A percentile compares a stretch with the other conserved stretches of the same genome.
These are phyloP conservation scores for Furcula furcula DNA, from an alignment of 2,888 invertebrate species.

Conservation along the genomic window DNA sequence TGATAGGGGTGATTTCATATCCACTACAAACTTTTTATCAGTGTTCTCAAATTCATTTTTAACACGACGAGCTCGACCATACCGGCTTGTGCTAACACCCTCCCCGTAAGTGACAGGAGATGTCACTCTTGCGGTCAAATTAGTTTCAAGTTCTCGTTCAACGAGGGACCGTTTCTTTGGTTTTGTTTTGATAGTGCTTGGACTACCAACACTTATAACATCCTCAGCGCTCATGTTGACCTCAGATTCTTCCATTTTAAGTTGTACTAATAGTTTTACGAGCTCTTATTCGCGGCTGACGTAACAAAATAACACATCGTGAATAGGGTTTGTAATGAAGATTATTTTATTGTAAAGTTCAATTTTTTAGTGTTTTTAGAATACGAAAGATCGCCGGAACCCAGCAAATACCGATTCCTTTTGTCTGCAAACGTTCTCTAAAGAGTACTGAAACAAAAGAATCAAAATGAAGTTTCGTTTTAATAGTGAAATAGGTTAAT, in stretches of 20 bases:
- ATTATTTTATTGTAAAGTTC: slow-evolving; percentile 29
- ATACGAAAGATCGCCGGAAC: slow-evolving; percentile 32
- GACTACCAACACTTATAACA: slow-evolving; percentile 35
- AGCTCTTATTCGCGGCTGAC: slow-evolving; percentile 34
- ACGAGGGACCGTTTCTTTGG: slow-evolving; percentile 68
- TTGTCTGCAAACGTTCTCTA: slow-evolving; percentile 35
- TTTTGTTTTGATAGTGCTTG: slow-evolving; percentile 42
- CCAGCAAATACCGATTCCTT: slow-evolving; percentile 34
- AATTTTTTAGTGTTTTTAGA: slow-evolving; percentile 28
- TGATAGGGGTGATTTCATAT: slow-evolving; percentile 42
- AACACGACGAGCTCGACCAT: slow-evolving; percentile 80
- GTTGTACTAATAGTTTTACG: slow-evolving; percentile 14
- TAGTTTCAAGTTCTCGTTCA: slow-evolving; percentile 71
- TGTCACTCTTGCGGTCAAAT: slow-evolving; percentile 61
- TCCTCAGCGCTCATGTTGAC: slow-evolving; percentile 57
- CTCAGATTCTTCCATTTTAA: slow-evolving; percentile 66
- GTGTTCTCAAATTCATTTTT: slow-evolving; percentile 69
- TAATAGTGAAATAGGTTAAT: slow-evolving; percentile 62
- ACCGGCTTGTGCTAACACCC: slow-evolving; percentile 75
- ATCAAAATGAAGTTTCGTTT: slow-evolving; percentile 73
- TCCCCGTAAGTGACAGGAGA: slow-evolving; percentile 51
- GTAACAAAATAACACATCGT: slow-evolving; percentile 43
- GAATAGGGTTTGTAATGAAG: slow-evolving; percentile 26
- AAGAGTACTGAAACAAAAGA: slow-evolving; percentile 70
- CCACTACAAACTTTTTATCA: slow-evolving; percentile 56